phyloP scores from a whole-genome alignment of 2,888 invertebrate species.

The Eristalinus aeneus region DNA sequence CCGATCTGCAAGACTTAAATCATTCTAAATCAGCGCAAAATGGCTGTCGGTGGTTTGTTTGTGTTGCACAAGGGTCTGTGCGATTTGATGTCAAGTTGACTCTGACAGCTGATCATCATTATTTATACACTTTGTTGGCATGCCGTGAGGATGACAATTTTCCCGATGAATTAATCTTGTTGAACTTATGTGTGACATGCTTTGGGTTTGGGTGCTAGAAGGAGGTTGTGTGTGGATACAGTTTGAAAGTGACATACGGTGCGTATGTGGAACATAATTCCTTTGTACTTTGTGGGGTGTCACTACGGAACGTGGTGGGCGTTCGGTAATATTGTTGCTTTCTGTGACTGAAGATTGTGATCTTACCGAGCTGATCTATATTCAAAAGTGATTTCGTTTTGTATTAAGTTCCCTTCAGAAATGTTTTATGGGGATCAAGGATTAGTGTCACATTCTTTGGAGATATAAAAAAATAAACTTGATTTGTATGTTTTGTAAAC shows the following conservation, averaged over 20 bases:
- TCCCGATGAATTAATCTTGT: neutral
- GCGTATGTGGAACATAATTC: slow-evolving; percentile 46
- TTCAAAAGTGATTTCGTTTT: neutral
- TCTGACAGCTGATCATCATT: neutral
- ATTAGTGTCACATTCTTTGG: neutral
- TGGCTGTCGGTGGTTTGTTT: neutral
- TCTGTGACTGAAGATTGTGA: neutral
- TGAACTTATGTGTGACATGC: neutral
- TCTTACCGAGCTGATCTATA: neutral
- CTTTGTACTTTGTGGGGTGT: neutral
- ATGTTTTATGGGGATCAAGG: neutral
- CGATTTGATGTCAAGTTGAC: neutral
- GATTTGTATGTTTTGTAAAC: neutral
- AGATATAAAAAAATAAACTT: neutral
- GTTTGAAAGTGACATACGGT: neutral
- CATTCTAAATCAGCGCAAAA: neutral
- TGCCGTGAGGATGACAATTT: neutral
- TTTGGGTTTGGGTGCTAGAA: neutral
- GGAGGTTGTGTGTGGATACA: neutral
- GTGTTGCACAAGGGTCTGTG: neutral
- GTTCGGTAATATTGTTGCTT: neutral
- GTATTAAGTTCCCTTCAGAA: neutral
- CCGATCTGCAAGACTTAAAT: neutral
- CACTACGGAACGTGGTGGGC: neutral
- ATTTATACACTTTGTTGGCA: neutral